These are phyloP conservation scores for Drosophila pruinosa DNA, from an alignment of 1,140 invertebrate species.

Conservation along the genomic window DNA sequence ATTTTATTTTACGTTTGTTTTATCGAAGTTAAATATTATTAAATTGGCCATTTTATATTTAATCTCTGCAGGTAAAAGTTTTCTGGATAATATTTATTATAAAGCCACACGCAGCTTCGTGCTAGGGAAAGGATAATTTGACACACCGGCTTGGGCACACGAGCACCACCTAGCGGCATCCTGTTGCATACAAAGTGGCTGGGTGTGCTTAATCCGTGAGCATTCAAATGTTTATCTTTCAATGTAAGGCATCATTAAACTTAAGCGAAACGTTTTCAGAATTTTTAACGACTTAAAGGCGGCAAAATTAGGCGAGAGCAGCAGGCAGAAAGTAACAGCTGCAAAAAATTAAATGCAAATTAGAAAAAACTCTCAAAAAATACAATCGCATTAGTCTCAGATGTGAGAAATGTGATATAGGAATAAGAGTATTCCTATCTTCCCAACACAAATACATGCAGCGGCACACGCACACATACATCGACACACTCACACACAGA, in stretches of 20 bases:
- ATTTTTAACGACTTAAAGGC: slow-evolving; percentile 72
- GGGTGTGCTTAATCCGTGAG: slow-evolving; percentile 37
- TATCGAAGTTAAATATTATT: background rate
- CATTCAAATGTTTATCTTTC: slow-evolving; percentile 70
- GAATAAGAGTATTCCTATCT: slow-evolving; percentile 50
- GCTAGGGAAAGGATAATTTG: background rate
- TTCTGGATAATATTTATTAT: background rate
- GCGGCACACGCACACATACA: slow-evolving; percentile 9
- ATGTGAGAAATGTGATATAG: slow-evolving; percentile 81
- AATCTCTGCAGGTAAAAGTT: background rate
- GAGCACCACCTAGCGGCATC: slow-evolving; percentile 41
- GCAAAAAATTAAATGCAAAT: slow-evolving; percentile 82
- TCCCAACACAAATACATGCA: slow-evolving; percentile 8
- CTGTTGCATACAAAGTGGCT: slow-evolving; percentile 62
- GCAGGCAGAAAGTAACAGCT: slow-evolving; percentile 59
- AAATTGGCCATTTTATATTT: background rate
- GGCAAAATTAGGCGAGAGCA: slow-evolving; percentile 37
- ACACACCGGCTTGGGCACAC: background rate
- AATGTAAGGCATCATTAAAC: slow-evolving; percentile 70
- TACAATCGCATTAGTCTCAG: slow-evolving; percentile 81
- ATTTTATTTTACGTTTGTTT: background rate
- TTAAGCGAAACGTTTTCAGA: slow-evolving; percentile 69
- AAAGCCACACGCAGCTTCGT: background rate
- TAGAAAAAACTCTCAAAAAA: slow-evolving; percentile 77
- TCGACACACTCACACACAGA: slow-evolving; percentile 18